Conservation (phyloP, 2,888 invertebrate species). For the Tryphoninae sp. region DNA sequence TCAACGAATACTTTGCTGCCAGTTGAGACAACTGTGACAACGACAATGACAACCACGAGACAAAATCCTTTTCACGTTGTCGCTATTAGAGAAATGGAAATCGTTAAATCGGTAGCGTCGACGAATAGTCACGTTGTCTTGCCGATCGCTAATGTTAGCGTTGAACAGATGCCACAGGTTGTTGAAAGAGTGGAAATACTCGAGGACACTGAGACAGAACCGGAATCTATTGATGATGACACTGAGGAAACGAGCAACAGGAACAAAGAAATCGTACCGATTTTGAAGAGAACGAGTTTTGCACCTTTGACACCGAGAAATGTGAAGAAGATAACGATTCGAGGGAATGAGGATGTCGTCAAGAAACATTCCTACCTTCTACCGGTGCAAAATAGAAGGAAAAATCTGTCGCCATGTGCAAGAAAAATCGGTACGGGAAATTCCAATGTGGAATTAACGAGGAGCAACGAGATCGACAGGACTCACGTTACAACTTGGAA, state of each 20-base stretch:
- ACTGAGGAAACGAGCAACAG: slow-evolving; percentile 70
- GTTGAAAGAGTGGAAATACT: slow-evolving; percentile 82
- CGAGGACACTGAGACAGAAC: slow-evolving; percentile 81
- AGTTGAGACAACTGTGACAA: slow-evolving; percentile 57
- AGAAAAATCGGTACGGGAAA: slow-evolving; percentile 4
- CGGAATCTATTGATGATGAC: slow-evolving; percentile 75
- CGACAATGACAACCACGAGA: slow-evolving; percentile 58
- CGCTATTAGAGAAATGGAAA: slow-evolving; percentile 87
- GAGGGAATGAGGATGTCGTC: slow-evolving; percentile 64
- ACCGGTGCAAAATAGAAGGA: slow-evolving; percentile 31
- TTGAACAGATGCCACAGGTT: slow-evolving; percentile 77
- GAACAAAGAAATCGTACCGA: slow-evolving; percentile 67
- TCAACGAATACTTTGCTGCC: slow-evolving; percentile 81
- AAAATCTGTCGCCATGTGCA: slow-evolving; percentile 28
- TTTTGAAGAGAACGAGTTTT: slow-evolving; percentile 68
- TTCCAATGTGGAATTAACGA: slow-evolving; percentile 44
- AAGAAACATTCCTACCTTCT: slow-evolving; percentile 10
- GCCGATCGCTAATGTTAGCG: slow-evolving; percentile 76
- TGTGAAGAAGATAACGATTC: slow-evolving; percentile 72
- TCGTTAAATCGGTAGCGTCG: slow-evolving; percentile 85
- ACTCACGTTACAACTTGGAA: slow-evolving; percentile 72
- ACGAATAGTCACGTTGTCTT: slow-evolving; percentile 79
- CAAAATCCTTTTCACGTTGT: slow-evolving; percentile 84
- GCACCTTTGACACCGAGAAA: slow-evolving; percentile 53
- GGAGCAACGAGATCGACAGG: slow-evolving; percentile 71